phyloP scores from a whole-genome alignment of 2,113 vertebrate species.

The Pachycephala philippinensis region DNA sequence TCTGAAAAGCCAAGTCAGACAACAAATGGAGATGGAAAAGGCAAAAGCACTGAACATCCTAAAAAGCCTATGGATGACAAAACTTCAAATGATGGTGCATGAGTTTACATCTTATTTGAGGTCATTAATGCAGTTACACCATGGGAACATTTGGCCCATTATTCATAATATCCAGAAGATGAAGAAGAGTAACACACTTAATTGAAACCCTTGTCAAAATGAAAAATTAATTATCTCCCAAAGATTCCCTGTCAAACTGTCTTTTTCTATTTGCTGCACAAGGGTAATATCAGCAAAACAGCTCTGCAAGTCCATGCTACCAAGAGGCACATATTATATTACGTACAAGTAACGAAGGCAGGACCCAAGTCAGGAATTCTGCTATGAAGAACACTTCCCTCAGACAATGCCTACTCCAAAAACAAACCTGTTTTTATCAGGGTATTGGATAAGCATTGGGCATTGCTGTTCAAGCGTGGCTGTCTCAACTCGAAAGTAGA shows the following conservation, averaged over 20 bases:
- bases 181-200: constrained; percentile 44
- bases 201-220: constrained; percentile 56
- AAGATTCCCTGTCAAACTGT: constrained; percentile 64
- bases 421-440: neutral
- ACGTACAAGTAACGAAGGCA: neutral
- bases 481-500: fast-evolving
- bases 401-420: neutral
- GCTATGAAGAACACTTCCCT: neutral
- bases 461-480: neutral
- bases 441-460: neutral
- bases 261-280: constrained; percentile 37
- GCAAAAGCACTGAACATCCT: neutral
- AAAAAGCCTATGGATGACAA: neutral
- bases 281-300: constrained; percentile 6
- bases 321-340: neutral
- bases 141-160: neutral
- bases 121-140: constrained; percentile 18
- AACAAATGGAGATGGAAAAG: neutral
- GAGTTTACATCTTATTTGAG: neutral
- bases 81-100: neutral
- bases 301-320: neutral
- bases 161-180: constrained; percentile 7
- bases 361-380: neutral
- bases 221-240: constrained; percentile 48
- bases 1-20: neutral